Conservation (phyloP, 1,140 invertebrate genomes). For the Rhopalosiphum maidis region DNA sequence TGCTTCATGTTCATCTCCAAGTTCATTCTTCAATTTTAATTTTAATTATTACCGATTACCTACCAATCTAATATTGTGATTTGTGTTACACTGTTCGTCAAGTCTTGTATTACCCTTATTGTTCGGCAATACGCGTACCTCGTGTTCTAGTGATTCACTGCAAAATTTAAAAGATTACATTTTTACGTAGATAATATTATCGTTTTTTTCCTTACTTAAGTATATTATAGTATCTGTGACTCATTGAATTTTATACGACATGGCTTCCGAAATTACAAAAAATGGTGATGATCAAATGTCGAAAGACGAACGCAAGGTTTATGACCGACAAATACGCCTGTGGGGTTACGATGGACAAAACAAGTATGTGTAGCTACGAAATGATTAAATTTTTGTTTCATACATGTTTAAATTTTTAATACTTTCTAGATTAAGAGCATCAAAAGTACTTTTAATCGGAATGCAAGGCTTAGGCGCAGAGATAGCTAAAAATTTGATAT, state of each 20-base stretch:
- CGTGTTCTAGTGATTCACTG: too few relatives aligned
- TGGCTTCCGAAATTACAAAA: not conserved
- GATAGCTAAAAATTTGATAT: constrained; percentile 94
- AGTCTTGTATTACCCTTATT: too few relatives aligned
- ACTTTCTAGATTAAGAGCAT: constrained; percentile 76
- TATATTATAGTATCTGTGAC: not conserved
- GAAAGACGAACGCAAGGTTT: constrained; percentile 92
- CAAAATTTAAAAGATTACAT: too few relatives aligned
- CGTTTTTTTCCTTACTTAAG: too few relatives aligned
- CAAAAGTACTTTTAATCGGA: constrained; percentile 87
- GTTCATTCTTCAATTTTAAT: too few relatives aligned
- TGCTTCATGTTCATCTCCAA: too few relatives aligned
- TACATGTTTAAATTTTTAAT: not conserved
- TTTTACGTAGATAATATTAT: too few relatives aligned
- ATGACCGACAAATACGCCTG: constrained; percentile 96
- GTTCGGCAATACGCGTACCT: too few relatives aligned
- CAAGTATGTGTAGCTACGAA: constrained; percentile 65
- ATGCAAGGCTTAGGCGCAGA: constrained; percentile 91
- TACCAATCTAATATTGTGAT: too few relatives aligned
- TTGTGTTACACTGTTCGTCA: too few relatives aligned
- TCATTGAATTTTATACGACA: not conserved
- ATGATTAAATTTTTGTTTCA: not conserved
- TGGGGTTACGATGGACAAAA: constrained; percentile 99
- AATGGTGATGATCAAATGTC: constrained; percentile 67
- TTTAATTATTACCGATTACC: too few relatives aligned